Conservation (phyloP, 2,888 invertebrate genomes). For the Caenorhabditis becei region DNA sequence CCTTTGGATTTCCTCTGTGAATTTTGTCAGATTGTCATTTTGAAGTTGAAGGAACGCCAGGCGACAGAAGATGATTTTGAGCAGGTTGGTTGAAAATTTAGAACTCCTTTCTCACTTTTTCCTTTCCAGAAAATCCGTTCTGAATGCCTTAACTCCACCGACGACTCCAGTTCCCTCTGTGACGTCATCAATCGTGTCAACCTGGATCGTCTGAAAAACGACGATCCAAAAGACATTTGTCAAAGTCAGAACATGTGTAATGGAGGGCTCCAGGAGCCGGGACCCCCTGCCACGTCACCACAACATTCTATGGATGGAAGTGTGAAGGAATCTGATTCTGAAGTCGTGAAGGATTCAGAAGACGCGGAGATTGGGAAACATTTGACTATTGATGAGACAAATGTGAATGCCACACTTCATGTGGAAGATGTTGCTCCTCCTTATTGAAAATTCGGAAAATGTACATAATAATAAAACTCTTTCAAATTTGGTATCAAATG, state of each 20-base stretch:
- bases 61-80: constrained; percentile 57
- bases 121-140: constrained; percentile 41
- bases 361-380: constrained; percentile 2
- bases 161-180: constrained; percentile 34
- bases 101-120: no score
- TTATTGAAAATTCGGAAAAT: constrained; percentile 13
- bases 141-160: constrained; percentile 49
- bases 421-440: constrained; percentile 38
- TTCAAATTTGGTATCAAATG: no score
- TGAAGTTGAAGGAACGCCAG: constrained; percentile 59
- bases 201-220: constrained; percentile 52
- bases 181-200: constrained; percentile 58
- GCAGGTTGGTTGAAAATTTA: constrained; percentile 15
- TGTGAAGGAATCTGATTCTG: neutral
- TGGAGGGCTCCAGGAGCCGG: neutral
- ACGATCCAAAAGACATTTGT: constrained; percentile 51
- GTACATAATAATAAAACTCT: no score
- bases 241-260: constrained; percentile 55
- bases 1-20: constrained; percentile 64
- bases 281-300: constrained; percentile 29
- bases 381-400: constrained; percentile 27
- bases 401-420: constrained; percentile 38
- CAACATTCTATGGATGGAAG: constrained; percentile 8
- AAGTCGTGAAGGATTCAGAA: constrained; percentile 1
- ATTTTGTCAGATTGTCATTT: constrained; percentile 64